Evolutionary conservation across 2,113 vertebrate species (phyloP), one percentile per base, ranked within the genome.

Genomic region (Procapra przewalskii): DNA sequence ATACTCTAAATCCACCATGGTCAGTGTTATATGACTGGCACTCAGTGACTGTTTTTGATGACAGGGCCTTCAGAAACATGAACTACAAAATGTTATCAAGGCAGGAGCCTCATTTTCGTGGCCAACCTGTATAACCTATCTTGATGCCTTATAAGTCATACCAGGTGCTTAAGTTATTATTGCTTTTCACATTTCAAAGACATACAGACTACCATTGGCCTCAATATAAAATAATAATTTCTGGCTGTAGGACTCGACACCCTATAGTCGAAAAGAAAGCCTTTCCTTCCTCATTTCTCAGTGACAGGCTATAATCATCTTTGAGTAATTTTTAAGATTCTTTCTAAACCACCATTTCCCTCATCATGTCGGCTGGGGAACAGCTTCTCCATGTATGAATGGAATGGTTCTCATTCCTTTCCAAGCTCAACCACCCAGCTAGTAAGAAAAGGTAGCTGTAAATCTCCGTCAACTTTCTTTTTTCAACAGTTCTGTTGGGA

Each of bases 201-300:
- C 71, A 45, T 45, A 29, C 79, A 91, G 95, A 84, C 57, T 94
- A 60, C 92, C 67, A 45, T 60, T 77, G 91, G 82, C 93, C 91
- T 80, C 88, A 57, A 67, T 95, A 64, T 96, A 97, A 98, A 97
- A 97, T 97, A 97, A 93, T 97, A 92, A 97, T 97, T 98, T 97
- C 97, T 97, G 89, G 77, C 31, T 27, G n/a, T 40, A 33, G 71
- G 57, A 40, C 71, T 77, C 14, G 36, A 43, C 12, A 94, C 91
- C 79, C 94, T 96, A 23, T 94, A 59, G 86, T 97, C 45, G 0
- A 82, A 95, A 83, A 62, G 87, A 96, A 94, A 98, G 95, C 94
- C 86, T 86, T 97, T 93, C 94, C 98, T 97, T 97, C 97, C 96
- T 97, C 93, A 33, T 96, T 83, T 83, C 91, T 97, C 64, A 55